Percentiles rank a stretch among this genome's conserved stretches.
These are phyloP conservation scores for Cisticola juncidis DNA, from an alignment of 2,113 vertebrate species.

Conservation along the genomic window DNA sequence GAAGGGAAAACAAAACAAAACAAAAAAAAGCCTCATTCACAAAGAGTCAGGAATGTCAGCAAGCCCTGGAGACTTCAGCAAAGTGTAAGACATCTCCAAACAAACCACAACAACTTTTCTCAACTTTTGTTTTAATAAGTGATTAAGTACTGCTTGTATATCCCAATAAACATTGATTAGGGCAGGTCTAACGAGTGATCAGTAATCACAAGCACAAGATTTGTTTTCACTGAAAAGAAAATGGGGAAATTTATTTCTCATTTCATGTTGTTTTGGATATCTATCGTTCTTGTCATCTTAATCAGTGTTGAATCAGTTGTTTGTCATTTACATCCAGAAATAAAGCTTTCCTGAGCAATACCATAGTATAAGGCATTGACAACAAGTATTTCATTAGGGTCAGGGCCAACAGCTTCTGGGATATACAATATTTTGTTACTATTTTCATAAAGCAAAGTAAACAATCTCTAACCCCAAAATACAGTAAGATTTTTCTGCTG, in stretches of 20 bases:
- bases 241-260: neutral
- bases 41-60: slow-evolving; percentile 55
- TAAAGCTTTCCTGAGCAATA: neutral
- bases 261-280: neutral
- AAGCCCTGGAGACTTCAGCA: slow-evolving; percentile 46
- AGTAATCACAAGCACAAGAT: neutral
- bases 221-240: neutral
- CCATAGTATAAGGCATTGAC: neutral
- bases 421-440: neutral
- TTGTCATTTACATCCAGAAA: neutral
- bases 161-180: neutral
- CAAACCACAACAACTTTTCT: slow-evolving; percentile 51
- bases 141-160: slow-evolving; percentile 23
- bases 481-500: neutral
- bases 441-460: neutral
- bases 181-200: neutral
- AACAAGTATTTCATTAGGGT: neutral
- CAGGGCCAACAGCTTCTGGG: neutral
- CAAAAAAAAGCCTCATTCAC: slow-evolving; percentile 65
- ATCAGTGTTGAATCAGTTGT: neutral
- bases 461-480: neutral
- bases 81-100: slow-evolving; percentile 52
- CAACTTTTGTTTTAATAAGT: slow-evolving; percentile 36
- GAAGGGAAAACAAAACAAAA: slow-evolving; percentile 68
- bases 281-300: neutral